Evolutionary conservation across 2,888 invertebrate genomes (phyloP), one percentile per base, ranked within the genome.

Genomic region (Tenthredo scrophulariae): DNA sequence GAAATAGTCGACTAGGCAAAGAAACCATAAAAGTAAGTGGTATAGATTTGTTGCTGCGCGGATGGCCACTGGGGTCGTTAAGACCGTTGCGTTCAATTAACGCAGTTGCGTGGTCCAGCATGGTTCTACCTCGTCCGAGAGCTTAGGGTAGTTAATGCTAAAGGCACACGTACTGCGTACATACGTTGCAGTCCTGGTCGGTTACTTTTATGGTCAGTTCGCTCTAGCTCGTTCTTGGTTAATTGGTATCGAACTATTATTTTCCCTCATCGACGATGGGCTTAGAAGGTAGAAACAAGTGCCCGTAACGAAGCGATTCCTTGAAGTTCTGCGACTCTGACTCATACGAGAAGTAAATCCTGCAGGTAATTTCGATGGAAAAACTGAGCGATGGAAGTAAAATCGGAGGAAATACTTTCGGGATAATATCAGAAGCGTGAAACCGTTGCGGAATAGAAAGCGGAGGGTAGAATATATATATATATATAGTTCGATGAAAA

Each of bases 161-260:
- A 90, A 90, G 89, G 92, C 91, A 90, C 91, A 91, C 90, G 91
- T 92, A 92, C 90, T 91, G 91, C 90, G 91, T 92, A 92, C 90
- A 90, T 92, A 92, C 93, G 67, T 29, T 83, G 83, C 83, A 83
- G 83, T 46, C 33, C 92, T 91, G 91, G 91, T 43, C 90, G 92
- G 92, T 93, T 93, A 93, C 92, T 93, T 93, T 93, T 93, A 93
- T 91, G 89, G 88, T 86, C 89, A 87, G 88, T 75, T 84, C 86
- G 83, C 85, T 86, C 54, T 82, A 74, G 82, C 88, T 91, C 90
- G 91, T 91, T 92, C 91, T 89, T 90, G 90, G 91, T 91, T 93
- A 93, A 93, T 93, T 93, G 93, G 92, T 92, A 93, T 93, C 91
- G 93, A 93, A 93, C 93, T 92, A 90, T 93, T 93, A 93, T 91